A percentile compares a stretch with the other conserved stretches of the same genome.
These are phyloP conservation scores for Diploscapter pachys DNA, from an alignment of 1,140 invertebrate genomes.

Conservation along the genomic window DNA sequence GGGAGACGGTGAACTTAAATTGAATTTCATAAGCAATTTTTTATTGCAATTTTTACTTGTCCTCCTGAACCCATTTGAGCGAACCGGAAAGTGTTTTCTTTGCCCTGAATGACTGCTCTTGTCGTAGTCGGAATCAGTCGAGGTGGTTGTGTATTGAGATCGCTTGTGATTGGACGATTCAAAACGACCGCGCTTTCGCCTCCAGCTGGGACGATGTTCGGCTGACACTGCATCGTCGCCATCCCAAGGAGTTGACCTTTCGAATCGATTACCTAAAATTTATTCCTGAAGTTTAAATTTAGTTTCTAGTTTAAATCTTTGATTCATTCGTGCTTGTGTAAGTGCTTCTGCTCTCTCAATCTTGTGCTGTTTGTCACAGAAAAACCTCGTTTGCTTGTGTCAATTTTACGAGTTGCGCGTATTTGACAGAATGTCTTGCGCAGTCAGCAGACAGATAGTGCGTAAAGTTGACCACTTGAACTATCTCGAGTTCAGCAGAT, in stretches of 20 bases:
- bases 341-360: too few relatives aligned
- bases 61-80: slow-evolving; percentile 51
- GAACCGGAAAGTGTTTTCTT: slow-evolving; percentile 46
- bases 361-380: too few relatives aligned
- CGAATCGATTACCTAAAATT: slow-evolving; percentile 39
- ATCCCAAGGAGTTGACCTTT: slow-evolving; percentile 33
- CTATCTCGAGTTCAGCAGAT: too few relatives aligned
- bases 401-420: too few relatives aligned
- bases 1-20: slow-evolving; percentile 12
- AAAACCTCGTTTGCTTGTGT: too few relatives aligned
- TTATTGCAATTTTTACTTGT: slow-evolving; percentile 39
- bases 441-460: too few relatives aligned
- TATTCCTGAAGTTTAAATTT: too few relatives aligned
- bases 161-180: not conserved
- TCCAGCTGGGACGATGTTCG: slow-evolving; percentile 18
- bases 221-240: slow-evolving; percentile 22
- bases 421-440: too few relatives aligned
- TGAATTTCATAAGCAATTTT: not conserved
- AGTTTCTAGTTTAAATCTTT: too few relatives aligned
- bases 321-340: too few relatives aligned
- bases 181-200: slow-evolving; percentile 2
- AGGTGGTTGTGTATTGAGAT: slow-evolving; percentile 11
- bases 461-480: too few relatives aligned
- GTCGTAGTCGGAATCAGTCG: slow-evolving; percentile 1
- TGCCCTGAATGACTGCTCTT: not conserved